A percentile compares a stretch with the other conserved stretches of the same genome.
These are phyloP conservation scores for Leptinotarsa haldemani DNA, from an alignment of 2,888 invertebrate species.

Conservation along the genomic window DNA sequence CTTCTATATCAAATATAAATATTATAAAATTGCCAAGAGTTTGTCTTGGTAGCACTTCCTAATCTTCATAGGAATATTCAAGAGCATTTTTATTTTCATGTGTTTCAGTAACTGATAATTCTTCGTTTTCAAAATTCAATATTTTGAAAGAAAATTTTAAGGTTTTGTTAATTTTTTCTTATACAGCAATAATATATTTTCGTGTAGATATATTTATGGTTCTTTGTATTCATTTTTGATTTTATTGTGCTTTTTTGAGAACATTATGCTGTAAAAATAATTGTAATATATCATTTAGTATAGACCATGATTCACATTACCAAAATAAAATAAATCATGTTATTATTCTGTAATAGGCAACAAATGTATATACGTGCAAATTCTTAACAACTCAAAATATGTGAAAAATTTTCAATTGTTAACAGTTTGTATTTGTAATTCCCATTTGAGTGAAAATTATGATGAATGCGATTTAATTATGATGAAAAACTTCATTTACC, in stretches of 20 bases:
- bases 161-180: constrained; percentile 41
- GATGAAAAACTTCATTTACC: constrained; percentile 43
- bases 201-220: constrained; percentile 27
- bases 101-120: background rate
- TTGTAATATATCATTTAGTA: constrained; percentile 50
- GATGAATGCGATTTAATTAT: constrained; percentile 36
- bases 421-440: constrained; percentile 19
- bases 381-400: constrained; percentile 18
- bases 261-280: constrained; percentile 48
- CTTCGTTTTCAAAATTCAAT: background rate
- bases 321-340: constrained; percentile 44
- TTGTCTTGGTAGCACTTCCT: background rate
- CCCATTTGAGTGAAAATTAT: constrained; percentile 17
- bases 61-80: background rate
- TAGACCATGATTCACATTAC: constrained; percentile 51
- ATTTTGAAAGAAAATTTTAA: constrained; percentile 13
- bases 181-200: constrained; percentile 45
- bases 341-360: constrained; percentile 25
- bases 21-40: background rate
- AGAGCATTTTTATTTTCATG: background rate
- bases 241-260: constrained; percentile 36
- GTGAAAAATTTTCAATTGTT: constrained; percentile 5
- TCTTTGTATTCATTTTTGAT: constrained; percentile 44
- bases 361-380: constrained; percentile 18
- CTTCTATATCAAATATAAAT: background rate